These are phyloP conservation scores for Tupaia tana DNA, from an alignment of 2,113 vertebrate genomes.

Conservation along the genomic window DNA sequence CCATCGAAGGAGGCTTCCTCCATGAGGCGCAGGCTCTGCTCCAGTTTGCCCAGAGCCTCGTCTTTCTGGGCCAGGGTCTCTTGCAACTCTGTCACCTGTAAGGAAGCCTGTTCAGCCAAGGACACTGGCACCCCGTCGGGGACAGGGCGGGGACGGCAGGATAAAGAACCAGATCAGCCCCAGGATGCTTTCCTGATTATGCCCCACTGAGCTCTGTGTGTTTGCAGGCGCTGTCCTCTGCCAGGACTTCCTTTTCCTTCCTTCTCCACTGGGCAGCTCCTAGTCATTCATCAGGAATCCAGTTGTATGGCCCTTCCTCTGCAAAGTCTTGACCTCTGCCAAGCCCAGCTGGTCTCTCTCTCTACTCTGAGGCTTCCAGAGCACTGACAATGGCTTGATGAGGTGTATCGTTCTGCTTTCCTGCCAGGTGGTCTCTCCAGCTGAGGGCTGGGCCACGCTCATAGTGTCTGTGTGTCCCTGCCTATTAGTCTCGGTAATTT, in stretches of 20 bases:
- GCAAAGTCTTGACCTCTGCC: neutral
- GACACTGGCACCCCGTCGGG: neutral
- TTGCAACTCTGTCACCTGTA: conserved; percentile 88
- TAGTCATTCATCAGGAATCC: neutral
- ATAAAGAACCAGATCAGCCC: neutral
- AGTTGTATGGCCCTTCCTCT: neutral
- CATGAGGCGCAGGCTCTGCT: conserved; percentile 86
- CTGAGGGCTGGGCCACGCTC: neutral
- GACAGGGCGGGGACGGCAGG: rapidly evolving
- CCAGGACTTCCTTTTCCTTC: neutral
- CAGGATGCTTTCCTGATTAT: neutral
- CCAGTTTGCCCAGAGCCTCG: conserved; percentile 84
- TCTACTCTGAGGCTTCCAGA: neutral
- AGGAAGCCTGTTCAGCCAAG: neutral
- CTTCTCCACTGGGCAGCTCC: neutral
- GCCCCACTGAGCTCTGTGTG: rapidly evolving
- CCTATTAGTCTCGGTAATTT: too few relatives aligned
- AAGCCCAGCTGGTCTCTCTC: neutral
- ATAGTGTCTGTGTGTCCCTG: neutral
- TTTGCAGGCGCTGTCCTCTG: too few relatives aligned
- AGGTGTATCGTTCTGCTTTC: neutral
- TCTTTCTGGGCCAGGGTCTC: conserved; percentile 89
- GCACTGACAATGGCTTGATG: neutral
- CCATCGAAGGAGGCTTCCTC: conserved; percentile 90
- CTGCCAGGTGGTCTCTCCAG: neutral